Evolutionary conservation across 2,797 vertebrate species (phyloP), one percentile per base, ranked within the genome.

Genomic region (Linurgus olivaceus): DNA sequence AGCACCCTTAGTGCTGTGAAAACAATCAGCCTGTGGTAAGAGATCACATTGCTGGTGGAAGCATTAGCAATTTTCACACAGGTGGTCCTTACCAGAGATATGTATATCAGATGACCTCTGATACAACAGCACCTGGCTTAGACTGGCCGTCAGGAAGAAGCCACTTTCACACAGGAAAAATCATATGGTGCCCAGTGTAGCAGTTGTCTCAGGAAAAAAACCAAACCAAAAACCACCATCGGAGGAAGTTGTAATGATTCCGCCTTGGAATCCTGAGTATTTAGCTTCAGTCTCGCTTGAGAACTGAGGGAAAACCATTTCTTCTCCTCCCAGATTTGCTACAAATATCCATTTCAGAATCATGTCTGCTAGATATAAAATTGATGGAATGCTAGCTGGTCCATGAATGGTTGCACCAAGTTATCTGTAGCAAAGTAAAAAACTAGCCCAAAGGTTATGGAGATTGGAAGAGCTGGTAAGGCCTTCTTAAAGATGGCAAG

Each of bases 401-500:
- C 99, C 99, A 99, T 99, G 96, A 99, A 99, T 54, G 99, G 99
- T 75, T 98, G 99, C 66, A 99, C 99, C 96, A 99, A 97, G 97
- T 99, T 99, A 97, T 99, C 99, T 67, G 99, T 99, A 96, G 99
- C 99, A 78, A 99, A 99, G 97, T 99, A 99, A 98, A 99, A 99
- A 96, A 99, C 98, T 51, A 99, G 98, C 97, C 99, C 99, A 45
- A 99, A 99, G 9, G 99, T 99, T 80, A 99, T 99, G 82, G 99
- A 99, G 98, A 99, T 99, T 86, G 99, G 99, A 78, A 99, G 98
- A 67, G 99, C 99, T 54, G 99, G 99, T 90, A 99, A 98, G 6
- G 99, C 99, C 94, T 99, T 99, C 98, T 99, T 99, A 97, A 99
- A 99, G 98, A 99, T 99, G 98, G 99, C 99, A 75, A 99, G 98